phyloP scores from a whole-genome alignment of 2,888 invertebrate genomes.

The Ceramica pisi region DNA sequence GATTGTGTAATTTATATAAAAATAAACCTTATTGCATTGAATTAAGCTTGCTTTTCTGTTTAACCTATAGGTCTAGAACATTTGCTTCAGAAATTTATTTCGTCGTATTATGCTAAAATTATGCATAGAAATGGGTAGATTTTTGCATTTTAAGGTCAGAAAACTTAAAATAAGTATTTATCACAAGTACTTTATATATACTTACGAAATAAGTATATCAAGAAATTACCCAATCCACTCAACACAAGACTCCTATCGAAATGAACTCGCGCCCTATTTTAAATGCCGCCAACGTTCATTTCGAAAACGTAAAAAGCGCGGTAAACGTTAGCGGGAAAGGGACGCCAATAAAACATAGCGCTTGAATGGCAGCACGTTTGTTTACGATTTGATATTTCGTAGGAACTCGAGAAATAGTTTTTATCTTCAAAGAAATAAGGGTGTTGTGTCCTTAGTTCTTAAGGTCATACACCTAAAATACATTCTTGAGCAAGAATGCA shows the following conservation, averaged over 20 bases:
- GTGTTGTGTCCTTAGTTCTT: conserved; percentile 77
- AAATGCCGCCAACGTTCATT: conserved; percentile 89
- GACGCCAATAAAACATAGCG: conserved; percentile 90
- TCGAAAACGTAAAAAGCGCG: conserved; percentile 88
- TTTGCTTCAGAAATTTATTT: conserved; percentile 84
- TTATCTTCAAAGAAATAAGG: conserved; percentile 86
- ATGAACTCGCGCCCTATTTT: conserved; percentile 88
- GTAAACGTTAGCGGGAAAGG: conserved; percentile 88
- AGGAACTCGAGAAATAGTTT: conserved; percentile 86
- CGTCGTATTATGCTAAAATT: conserved; percentile 75
- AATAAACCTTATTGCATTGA: conserved; percentile 54
- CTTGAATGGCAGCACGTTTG: conserved; percentile 87
- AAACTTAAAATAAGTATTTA: conserved; percentile 73
- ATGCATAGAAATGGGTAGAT: conserved; percentile 70
- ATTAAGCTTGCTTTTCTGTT: conserved; percentile 65
- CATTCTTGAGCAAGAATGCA: conserved; percentile 69
- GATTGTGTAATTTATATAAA: conserved; percentile 59
- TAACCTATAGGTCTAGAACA: conserved; percentile 77
- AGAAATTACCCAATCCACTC: conserved; percentile 86
- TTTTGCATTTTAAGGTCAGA: conserved; percentile 65
- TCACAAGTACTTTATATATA: conserved; percentile 71
- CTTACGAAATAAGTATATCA: conserved; percentile 88
- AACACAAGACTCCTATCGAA: conserved; percentile 85
- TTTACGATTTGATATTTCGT: conserved; percentile 88
- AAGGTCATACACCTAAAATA: conserved; percentile 78